These are phyloP conservation scores for Azemiops feae DNA, from an alignment of 2,113 vertebrate genomes.

Conservation along the genomic window DNA sequence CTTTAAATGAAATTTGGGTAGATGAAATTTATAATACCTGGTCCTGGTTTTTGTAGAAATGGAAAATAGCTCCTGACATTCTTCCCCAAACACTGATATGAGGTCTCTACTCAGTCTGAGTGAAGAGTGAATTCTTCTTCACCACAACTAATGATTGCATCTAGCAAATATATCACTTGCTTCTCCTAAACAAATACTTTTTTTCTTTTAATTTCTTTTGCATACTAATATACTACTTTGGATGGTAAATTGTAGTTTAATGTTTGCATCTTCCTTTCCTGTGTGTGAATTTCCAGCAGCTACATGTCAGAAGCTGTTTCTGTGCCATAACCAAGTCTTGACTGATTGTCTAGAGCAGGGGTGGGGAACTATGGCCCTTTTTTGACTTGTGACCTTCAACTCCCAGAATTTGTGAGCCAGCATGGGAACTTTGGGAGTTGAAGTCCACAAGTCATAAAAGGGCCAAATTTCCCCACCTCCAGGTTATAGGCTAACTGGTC, in stretches of 20 bases:
- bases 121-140: background rate
- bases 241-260: background rate
- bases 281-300: background rate
- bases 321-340: background rate
- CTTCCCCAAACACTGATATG: background rate
- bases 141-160: background rate
- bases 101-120: background rate
- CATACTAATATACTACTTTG: background rate
- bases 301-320: background rate
- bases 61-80: background rate
- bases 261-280: background rate
- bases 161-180: background rate
- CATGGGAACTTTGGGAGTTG: background rate
- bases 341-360: background rate
- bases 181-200: background rate
- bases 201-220: background rate
- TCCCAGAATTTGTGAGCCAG: background rate
- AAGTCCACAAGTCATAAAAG: background rate
- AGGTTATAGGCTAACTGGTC: background rate
- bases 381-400: background rate
- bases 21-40: background rate
- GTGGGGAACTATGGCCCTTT: background rate
- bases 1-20: background rate
- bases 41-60: background rate
- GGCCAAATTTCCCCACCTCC: background rate